Base-by-base conservation (phyloP, 2,113 vertebrate species). In the Nyctereutes procyonoides region DNA sequence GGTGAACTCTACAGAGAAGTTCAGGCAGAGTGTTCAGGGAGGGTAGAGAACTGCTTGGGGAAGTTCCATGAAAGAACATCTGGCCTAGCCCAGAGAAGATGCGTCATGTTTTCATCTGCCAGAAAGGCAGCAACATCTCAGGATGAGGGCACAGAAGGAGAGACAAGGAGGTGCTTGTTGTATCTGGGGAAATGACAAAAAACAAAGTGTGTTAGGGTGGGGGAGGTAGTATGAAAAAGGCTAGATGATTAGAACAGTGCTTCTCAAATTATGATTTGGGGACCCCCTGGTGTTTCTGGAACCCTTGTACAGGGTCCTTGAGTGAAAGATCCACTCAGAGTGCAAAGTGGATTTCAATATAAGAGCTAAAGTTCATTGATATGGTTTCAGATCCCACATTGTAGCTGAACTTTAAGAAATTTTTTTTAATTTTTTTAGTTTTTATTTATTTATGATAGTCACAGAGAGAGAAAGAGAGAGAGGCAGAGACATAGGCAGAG, bases 301-400 rank as follows among this genome's bases (percentile, higher is more conserved):
- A 22, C 28, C 10, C 89, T 80, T 81, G 35, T 5, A 76, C 3
- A 26, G 48, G n/a, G 38, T 84, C 26, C n/a, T 93, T 43, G 53
- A 93, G 56, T 63, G 43, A 91, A 94, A 80, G 74, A 79, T 58
- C n/a, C 10, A 62, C 22, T 92, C 22, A 51, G 73, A 88, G 26
- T 35, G 1, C 14, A 56, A 38, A 90, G 62, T 76, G 51, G 15
- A 56, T 95, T 90, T 95, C 81, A 95, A 32, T 73, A 24, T 86
- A 79, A 88, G 19, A 92, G 91, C 13, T 35, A 73, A 73, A 89
- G 80, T 79, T 97, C 55, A 35, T n/a, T 91, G 90, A 53, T 82
- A 62, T 11, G 55, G 82, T 88, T 95, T 95, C 73, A 71, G 43
- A 80, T 79, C 81, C 14, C 60, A 56, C 38, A 28, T 11, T 51